Evolutionary conservation across 2,888 invertebrate species (phyloP), one percentile per base, ranked within the genome.

Genomic region (Empis stercorea): DNA sequence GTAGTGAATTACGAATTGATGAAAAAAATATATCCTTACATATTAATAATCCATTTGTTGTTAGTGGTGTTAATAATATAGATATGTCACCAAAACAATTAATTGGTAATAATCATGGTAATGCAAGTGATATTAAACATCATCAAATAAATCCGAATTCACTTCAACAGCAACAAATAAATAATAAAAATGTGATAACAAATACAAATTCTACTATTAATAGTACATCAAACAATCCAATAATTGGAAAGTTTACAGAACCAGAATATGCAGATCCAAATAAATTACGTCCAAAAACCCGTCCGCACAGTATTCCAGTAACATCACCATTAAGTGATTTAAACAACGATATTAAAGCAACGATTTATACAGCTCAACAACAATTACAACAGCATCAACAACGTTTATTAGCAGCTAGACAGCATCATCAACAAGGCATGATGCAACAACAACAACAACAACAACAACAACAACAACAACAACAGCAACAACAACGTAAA

Each of bases 281-380:
- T 48, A 60, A 65, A 45, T 52, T 65, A 52, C 64, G 64, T 34
- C 59, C 60, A 11, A 53, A 59, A 40, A 58, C 49, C 11, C 58
- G 80, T 17, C 80, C 81, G 36, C 79, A 78, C 63, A 80, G 80
- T 58, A 76, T 80, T 56, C 80, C 80, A 51, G 71, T 74, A 30
- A 66, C 66, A 51, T 38, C 68, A 42, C 44, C 53, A 10, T 44
- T 52, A 27, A 57, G 54, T 46, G 53, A 52, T 44, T 44, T 51
- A 44, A 52, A 55, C 48, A 54, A 52, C 49, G 55, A 53, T 45
- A 49, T 51, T 30, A 51, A 47, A 45, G 30, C 51, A 52, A 48
- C 51, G 43, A 50, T 50, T 43, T 49, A 51, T 37, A 41, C 45
- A 41, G 16, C 48, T 40, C 52, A 53, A 45, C 54, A 51, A 49